Percentiles rank a stretch among this genome's conserved stretches.
phyloP scores from a whole-genome alignment of 2,888 invertebrate species.

The Ganaspis brasiliensis region DNA sequence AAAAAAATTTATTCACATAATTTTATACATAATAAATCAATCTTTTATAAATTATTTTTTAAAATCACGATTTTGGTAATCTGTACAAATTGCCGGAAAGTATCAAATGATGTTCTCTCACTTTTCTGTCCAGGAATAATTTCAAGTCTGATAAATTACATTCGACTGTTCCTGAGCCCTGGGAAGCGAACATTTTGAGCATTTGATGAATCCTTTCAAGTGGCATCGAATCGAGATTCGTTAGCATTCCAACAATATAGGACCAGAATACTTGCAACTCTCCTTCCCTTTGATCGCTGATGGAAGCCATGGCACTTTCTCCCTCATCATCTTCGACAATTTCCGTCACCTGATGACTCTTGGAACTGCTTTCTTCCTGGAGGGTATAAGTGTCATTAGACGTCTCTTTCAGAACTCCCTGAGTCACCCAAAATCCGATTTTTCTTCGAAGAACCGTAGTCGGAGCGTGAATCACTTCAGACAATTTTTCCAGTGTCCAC shows the following conservation, averaged over 20 bases:
- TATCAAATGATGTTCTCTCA: slow-evolving; percentile 92
- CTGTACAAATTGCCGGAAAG: slow-evolving; percentile 94
- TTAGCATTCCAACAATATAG: slow-evolving; percentile 98
- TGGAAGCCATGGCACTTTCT: slow-evolving; percentile 97
- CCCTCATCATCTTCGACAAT: slow-evolving; percentile 93
- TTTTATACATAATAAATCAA: no score
- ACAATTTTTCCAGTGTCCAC: slow-evolving; percentile 94
- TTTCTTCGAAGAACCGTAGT: slow-evolving; percentile 91
- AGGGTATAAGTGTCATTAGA: slow-evolving; percentile 88
- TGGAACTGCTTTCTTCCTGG: slow-evolving; percentile 85
- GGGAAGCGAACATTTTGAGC: slow-evolving; percentile 97
- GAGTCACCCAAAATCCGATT: slow-evolving; percentile 97
- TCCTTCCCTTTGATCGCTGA: slow-evolving; percentile 96
- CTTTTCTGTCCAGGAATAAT: slow-evolving; percentile 95
- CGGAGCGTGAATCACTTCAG: slow-evolving; percentile 93
- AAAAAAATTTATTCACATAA: no score
- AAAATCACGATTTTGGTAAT: slow-evolving; percentile 86
- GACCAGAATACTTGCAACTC: slow-evolving; percentile 98
- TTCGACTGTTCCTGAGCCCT: slow-evolving; percentile 93
- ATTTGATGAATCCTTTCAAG: slow-evolving; percentile 97
- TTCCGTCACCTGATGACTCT: slow-evolving; percentile 83
- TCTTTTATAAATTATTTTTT: not conserved
- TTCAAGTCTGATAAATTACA: slow-evolving; percentile 94
- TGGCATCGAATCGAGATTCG: slow-evolving; percentile 95
- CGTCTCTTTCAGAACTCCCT: slow-evolving; percentile 91